Base-by-base conservation (phyloP, 37 sponge, comb jelly and placozoan species). In the Lycopodina hypogea region DNA sequence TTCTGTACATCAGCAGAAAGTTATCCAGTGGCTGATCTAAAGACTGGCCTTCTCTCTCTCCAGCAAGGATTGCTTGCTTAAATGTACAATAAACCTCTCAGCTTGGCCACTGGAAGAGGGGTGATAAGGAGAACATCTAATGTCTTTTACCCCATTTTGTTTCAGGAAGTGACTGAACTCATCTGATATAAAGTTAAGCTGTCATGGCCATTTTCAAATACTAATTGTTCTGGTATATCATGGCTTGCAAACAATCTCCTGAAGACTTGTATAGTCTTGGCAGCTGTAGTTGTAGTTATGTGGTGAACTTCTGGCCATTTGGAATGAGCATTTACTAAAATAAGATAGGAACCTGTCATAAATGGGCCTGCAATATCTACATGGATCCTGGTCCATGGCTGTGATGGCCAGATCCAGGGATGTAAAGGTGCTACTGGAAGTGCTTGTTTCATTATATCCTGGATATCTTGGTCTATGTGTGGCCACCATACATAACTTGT, bases 31-130 rank as follows among this genome's bases (percentile, higher is more conserved):
- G 74, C 68, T n/a, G 26, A 24, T 11, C 45, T 29, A 52, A 17
- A 17, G 30, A 29, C 75, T 38, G 23, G 17, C 48, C n/a, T n/a
- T n/a, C n/a, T n/a, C n/a, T n/a, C n/a, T n/a, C n/a, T n/a, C n/a
- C n/a, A n/a, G n/a, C n/a, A n/a, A n/a, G n/a, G n/a, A 83, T 58
- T 33, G 77, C 60, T 37, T 30, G 30, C 71, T 83, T 83, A 45
- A 83, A 76, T 17, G 77, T 83, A 21, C 42, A 19, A 83, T 71
- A 32, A 76, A 76, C 34, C 84, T 39, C 69, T 83, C 84, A 1
- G 70, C 84, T 59, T 65, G 59, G 8, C 89, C 89, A 77, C 83
- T 89, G 1, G 76, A 72, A 3, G 84, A 30, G 17, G 85, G 85
- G 37, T n/a, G 85, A 33, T 84, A 71, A 21, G 84, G 84, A 28